phyloP scores from a whole-genome alignment of 2,113 vertebrate genomes.

The Sinocyclocheilus grahami region DNA sequence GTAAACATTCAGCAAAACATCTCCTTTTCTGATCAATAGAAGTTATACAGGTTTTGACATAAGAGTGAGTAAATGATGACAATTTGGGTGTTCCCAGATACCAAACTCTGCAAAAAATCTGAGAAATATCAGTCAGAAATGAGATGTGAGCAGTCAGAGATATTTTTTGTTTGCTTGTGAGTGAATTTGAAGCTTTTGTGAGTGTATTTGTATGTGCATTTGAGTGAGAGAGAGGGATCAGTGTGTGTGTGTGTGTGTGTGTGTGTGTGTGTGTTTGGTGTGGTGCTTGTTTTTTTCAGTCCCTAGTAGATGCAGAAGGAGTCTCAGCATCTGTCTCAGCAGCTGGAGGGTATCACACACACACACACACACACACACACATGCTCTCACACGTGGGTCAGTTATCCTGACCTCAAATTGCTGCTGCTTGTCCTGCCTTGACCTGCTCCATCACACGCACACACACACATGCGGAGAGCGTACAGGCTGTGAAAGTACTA shows the following conservation, averaged over 20 bases:
- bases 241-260: no score
- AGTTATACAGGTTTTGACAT: neutral
- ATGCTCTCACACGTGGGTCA: constrained; percentile 18
- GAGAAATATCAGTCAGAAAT: neutral
- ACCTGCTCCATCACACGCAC: constrained; percentile 29
- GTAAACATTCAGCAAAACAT: neutral
- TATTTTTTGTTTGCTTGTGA: neutral
- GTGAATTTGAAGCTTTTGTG: neutral
- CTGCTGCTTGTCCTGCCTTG: constrained; percentile 36
- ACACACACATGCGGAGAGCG: constrained; percentile 8
- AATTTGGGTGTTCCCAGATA: neutral
- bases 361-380: constrained; percentile 12
- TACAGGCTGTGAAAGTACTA: constrained; percentile 9
- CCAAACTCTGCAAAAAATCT: neutral
- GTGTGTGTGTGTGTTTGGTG: constrained; percentile 53
- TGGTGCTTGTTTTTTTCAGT: constrained; percentile 62
- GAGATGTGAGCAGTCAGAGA: neutral
- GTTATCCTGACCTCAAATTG: constrained; percentile 38
- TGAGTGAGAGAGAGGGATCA: neutral
- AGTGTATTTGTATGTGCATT: constrained; percentile 14
- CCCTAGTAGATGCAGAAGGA: constrained; percentile 3
- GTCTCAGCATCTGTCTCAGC: constrained; percentile 51
- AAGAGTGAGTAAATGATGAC: neutral
- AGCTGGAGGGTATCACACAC: constrained; percentile 25
- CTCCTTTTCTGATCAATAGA: neutral